phyloP scores from a whole-genome alignment of 2,797 vertebrate species.

The Gallinago solitaria region DNA sequence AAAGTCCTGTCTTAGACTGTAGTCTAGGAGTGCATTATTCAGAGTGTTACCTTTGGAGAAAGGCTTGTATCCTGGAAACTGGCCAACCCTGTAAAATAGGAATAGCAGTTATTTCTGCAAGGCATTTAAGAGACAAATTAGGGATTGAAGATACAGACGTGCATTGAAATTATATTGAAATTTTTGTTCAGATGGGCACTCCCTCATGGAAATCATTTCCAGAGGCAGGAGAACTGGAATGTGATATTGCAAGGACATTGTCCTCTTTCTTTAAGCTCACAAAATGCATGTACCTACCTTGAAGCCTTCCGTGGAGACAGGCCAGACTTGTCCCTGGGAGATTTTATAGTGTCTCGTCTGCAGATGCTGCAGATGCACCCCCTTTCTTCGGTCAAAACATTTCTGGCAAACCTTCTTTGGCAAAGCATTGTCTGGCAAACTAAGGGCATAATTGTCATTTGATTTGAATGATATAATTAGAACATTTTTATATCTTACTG shows the following conservation, averaged over 20 bases:
- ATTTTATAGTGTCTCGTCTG: conserved; percentile 78
- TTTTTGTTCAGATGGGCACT: neutral
- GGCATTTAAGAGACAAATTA: neutral
- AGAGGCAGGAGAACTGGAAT: conserved; percentile 2
- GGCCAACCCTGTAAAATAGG: conserved; percentile 55
- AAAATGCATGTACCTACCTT: conserved; percentile 72
- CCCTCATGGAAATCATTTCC: neutral
- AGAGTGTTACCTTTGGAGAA: conserved; percentile 52
- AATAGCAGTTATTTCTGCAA: conserved; percentile 12
- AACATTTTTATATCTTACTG: conserved; percentile 75
- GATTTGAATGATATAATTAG: conserved; percentile 82
- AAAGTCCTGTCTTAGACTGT: neutral
- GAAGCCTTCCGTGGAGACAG: conserved; percentile 67
- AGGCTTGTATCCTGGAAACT: conserved; percentile 21
- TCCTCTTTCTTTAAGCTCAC: conserved; percentile 13
- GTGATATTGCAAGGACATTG: neutral
- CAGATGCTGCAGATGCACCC: conserved; percentile 71
- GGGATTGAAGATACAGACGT: conserved; percentile 5
- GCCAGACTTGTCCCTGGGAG: conserved; percentile 50
- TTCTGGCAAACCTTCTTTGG: conserved; percentile 73
- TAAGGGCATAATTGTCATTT: conserved; percentile 75
- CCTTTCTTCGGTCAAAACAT: conserved; percentile 77
- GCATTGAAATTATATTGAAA: conserved; percentile 18
- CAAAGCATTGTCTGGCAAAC: conserved; percentile 80
- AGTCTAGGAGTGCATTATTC: neutral